Base-by-base conservation (phyloP, 1,140 invertebrate genomes). In the Lasaia peninsularis region DNA sequence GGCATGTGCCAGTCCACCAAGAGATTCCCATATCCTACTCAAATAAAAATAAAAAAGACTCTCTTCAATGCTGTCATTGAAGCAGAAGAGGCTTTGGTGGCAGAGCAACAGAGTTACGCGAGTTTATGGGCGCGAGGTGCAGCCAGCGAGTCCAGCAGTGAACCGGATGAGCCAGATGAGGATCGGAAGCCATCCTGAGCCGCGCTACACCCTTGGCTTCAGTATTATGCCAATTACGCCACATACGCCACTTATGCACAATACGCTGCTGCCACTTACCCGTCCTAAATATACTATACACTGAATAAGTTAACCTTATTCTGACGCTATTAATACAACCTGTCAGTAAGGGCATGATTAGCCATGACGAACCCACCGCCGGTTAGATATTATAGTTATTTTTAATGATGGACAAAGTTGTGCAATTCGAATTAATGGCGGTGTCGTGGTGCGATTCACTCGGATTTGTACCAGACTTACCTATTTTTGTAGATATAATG, bases 1-100 rank as follows among this genome's bases (percentile, higher is more conserved):
- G 73, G 83, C 71, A 88, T 88, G 86, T 86, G 81, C 58, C 80
- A 86, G 67, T 75, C 82, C 14, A 86, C 83, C 20, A 86, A 86
- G 66, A 69, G 83, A n/a, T 71, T 88, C 18, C 82, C 86, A 6
- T 84, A 76, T 57, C 79, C 70, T 9, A 69, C 81, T 35, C 85
- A 88, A 62, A 80, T 88, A 34, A 71, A 70, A 52, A 82, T 88
- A 52, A 86, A 83, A 71, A 73, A 71, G 56, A 74, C 66, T 37
- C 67, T 88, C 21, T 88, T 88, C 69, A 63, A 71, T 37, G 80
- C 76, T 11, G 86, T 86, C 2, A 73, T 77, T 31, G 81, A 75
- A 59, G 83, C 78, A 10, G 86, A 86, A 69, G 80, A 86, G 71
- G 78, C 75, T 34, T 60, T 83, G 53, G 35, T 84, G 28, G 84